Base-by-base conservation (phyloP, 2,888 invertebrate genomes). In the Acanthacorydalis orientalis region DNA sequence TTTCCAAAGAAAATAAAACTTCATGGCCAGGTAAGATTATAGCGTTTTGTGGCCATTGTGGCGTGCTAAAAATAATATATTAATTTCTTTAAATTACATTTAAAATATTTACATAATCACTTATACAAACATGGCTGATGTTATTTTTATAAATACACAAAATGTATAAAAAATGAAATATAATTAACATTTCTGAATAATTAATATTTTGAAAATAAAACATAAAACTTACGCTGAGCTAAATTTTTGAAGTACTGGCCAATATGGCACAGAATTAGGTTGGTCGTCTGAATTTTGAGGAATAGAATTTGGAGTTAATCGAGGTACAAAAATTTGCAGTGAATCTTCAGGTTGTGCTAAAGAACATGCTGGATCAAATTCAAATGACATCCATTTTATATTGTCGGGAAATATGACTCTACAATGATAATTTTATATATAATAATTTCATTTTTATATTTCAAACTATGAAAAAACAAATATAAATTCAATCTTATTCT, bases 291-390 rank as follows among this genome's bases (percentile, higher is more conserved):
- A 51, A 45, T 37, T 46, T 45, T 12, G 44, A 15, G n/a, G 43
- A 12, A 44, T 48, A 45, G 14, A 9, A 8, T 10, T 47, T 8
- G 47, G 32, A 16, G 60, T 59, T 11, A 60, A 55, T 49, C 72
- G 68, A 8, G 80, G 80, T 56, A 81, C 74, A 54, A 78, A 80
- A 12, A 88, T 69, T 45, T 86, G 80, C 8, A 88, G 64, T 12
- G 83, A 82, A 68, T 97, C 96, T 67, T 96, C 96, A 0, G 86
- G 80, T 67, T 93, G 96, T 1, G 86, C 87, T 0, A 95, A 95
- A 46, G 90, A 81, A 64, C 92, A 93, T 51, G 85, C 80, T 0
- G 85, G 76, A 61, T 95, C 95, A 68, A 97, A 95, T 68, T 96
- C 93, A 6, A 97, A 68, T 11, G 87, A 85, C 60, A 97, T 73